Base-by-base conservation (phyloP, 1,140 invertebrate species). In the Meloidogyne floridensis region DNA sequence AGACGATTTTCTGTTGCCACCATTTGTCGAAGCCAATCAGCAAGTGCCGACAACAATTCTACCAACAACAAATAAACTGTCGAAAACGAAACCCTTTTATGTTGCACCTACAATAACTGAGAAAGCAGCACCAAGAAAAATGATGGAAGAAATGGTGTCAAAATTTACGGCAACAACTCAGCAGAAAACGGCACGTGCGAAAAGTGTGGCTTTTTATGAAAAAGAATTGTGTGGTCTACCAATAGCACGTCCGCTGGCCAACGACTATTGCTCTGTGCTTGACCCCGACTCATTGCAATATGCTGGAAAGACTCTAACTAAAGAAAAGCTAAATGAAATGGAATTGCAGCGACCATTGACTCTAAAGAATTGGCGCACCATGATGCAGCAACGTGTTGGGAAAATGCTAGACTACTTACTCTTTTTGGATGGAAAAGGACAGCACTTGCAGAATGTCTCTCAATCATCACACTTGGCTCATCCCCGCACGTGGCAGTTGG, bases 251-350 rank as follows among this genome's bases (percentile, higher is more conserved):
- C 32, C 32, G 8, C 8, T 43, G 8, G 32, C 71, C 3, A 72
- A 72, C 15, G 6, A 72, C 71, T 72, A 42, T 15, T 8, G 32
- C 71, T 11, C 71, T 2, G 7, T 72, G 71, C 6, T 72, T 43
- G 71, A 72, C 15, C 71, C 71, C 9, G 71, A 72, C 71, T 42
- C 32, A 32, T 7, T 72, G 8, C 71, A 72, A 11, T 72, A 72
- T 15, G 32, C 47, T 9, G 71, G 71, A 32, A 43, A 72, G 8
- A 32, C 32, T 3, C 71, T 72, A 43, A 72, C 71, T 10, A 9
- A 9, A 15, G 2, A 8, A 6, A 72, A 72, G 7, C 47, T 42
- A 11, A 43, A 9, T 43, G 71, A 72, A 8, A 11, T 72, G 8
- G 8, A 32, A 8, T 9, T 5, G 71, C 32, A 72, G 32, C 8